A percentile compares a stretch with the other conserved stretches of the same genome.
phyloP scores from a whole-genome alignment of 2,888 invertebrate genomes.

The Hirtodrosophila alboralis region DNA sequence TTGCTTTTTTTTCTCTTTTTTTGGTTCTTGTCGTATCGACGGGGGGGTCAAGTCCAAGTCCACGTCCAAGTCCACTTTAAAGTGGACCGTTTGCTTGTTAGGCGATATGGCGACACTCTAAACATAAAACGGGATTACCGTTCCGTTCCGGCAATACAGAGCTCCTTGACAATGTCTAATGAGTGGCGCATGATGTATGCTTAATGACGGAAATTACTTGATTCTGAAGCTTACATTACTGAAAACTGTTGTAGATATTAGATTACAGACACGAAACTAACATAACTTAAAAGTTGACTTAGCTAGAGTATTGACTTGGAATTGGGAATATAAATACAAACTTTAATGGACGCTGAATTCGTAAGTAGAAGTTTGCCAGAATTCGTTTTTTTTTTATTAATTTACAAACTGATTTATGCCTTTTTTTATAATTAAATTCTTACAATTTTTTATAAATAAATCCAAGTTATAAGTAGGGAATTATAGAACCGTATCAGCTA shows the following conservation, averaged over 20 bases:
- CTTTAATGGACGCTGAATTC: too few species aligned
- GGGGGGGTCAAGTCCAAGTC: slow-evolving; percentile 1
- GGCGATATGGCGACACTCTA: slow-evolving; percentile 69
- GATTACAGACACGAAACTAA: not conserved
- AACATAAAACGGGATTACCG: slow-evolving; percentile 62
- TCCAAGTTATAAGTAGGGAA: too few species aligned
- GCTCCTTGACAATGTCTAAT: slow-evolving; percentile 42
- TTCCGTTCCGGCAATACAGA: slow-evolving; percentile 43
- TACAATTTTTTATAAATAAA: too few species aligned
- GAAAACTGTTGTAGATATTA: slow-evolving; percentile 12
- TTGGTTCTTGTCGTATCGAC: slow-evolving; percentile 22
- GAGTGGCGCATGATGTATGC: slow-evolving; percentile 55
- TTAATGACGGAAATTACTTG: slow-evolving; percentile 53
- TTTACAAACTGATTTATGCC: too few species aligned
- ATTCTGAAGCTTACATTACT: slow-evolving; percentile 6
- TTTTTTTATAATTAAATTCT: too few species aligned
- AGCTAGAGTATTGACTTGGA: too few species aligned
- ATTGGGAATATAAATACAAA: too few species aligned
- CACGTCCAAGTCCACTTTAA: slow-evolving; percentile 57
- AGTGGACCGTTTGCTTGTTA: slow-evolving; percentile 77
- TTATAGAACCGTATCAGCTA: too few species aligned
- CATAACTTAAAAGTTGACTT: slow-evolving; percentile 18
- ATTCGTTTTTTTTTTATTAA: too few species aligned
- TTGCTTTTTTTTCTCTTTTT: slow-evolving; percentile 13
- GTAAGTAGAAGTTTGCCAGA: too few species aligned